Conservation (phyloP, 2,113 vertebrate species). For the Chelonoidis abingdonii region DNA sequence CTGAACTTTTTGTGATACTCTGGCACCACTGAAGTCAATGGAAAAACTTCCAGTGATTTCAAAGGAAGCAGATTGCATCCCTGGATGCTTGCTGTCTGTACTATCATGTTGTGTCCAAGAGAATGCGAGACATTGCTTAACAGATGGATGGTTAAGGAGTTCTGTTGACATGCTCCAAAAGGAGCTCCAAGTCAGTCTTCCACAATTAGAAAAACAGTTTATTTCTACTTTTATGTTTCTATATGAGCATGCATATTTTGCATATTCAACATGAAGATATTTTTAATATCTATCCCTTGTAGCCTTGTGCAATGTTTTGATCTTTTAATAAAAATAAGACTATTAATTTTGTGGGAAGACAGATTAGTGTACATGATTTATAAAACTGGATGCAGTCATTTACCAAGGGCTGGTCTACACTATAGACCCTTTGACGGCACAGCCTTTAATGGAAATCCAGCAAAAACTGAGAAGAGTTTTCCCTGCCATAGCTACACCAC, state of each 20-base stretch:
- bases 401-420: not conserved
- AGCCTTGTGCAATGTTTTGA: not conserved
- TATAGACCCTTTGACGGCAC: not conserved
- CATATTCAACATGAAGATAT: not conserved
- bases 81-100: not conserved
- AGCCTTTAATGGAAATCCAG: no score
- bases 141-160: not conserved
- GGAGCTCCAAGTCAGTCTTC: not conserved
- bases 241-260: not conserved
- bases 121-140: not conserved
- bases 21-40: not conserved
- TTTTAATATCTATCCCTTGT: not conserved
- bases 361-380: not conserved
- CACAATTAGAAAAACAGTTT: not conserved
- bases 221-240: not conserved
- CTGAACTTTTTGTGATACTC: not conserved
- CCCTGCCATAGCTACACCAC: not conserved
- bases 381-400: not conserved
- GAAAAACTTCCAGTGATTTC: not conserved
- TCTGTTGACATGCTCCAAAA: not conserved
- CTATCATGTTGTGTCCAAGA: not conserved
- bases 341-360: not conserved
- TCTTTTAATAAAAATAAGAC: not conserved
- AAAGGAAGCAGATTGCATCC: not conserved
- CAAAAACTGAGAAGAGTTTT: not conserved